phyloP scores from a whole-genome alignment of 2,113 vertebrate genomes.

The Oenanthe oenanthe region DNA sequence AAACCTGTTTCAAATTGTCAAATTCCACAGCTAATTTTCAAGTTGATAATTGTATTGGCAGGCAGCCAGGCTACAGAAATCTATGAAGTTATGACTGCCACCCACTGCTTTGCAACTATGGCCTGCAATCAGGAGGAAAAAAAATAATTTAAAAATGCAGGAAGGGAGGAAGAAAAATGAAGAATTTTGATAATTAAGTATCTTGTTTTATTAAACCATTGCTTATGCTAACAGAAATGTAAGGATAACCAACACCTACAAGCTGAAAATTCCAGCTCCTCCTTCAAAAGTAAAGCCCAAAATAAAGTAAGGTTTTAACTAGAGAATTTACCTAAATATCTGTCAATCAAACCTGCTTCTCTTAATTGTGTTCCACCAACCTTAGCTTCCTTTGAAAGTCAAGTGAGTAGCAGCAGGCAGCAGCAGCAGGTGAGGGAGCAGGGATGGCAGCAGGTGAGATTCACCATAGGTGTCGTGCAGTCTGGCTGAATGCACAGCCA shows the following conservation, averaged over 20 bases:
- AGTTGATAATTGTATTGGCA: constrained; percentile 10
- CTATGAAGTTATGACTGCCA: constrained; percentile 22
- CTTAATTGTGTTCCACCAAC: constrained; percentile 14
- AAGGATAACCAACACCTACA: background rate
- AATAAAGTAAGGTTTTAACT: background rate
- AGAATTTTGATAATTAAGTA: background rate
- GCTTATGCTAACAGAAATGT: background rate
- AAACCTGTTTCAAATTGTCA: background rate
- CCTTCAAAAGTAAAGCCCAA: background rate
- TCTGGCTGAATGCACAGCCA: background rate
- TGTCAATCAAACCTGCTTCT: background rate
- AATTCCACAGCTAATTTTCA: constrained; percentile 18
- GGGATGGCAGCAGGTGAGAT: constrained; percentile 32
- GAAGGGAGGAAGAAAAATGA: background rate
- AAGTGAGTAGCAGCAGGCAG: constrained; percentile 18
- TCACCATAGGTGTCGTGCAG: background rate
- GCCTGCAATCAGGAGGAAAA: background rate
- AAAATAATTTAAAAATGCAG: background rate
- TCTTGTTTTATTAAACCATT: background rate
- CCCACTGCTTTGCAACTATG: background rate
- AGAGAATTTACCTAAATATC: background rate
- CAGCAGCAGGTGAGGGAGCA: constrained; percentile 39
- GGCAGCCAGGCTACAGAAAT: background rate
- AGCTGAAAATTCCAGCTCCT: background rate
- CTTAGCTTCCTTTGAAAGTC: constrained; percentile 30